These are phyloP conservation scores for Bombyx huttoni DNA, from an alignment of 2,888 invertebrate species.

Conservation along the genomic window DNA sequence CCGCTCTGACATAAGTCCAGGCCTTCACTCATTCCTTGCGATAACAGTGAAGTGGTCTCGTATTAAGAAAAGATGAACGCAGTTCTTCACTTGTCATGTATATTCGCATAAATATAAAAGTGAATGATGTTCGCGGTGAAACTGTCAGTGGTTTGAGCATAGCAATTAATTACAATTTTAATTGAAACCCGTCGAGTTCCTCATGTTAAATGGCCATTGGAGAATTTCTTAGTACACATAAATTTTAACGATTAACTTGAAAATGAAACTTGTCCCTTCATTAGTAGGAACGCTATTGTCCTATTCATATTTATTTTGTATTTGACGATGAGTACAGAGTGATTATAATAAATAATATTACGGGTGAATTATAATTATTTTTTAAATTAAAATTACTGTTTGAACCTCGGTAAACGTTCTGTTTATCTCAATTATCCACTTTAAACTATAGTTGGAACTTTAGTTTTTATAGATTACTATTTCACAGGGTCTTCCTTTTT, in stretches of 20 bases:
- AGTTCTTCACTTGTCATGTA: slow-evolving; percentile 52
- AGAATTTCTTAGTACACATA: slow-evolving; percentile 16
- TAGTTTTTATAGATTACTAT: too few species aligned
- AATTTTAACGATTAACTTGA: slow-evolving; percentile 17
- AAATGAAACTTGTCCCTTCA: slow-evolving; percentile 12
- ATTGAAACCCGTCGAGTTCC: slow-evolving; percentile 45
- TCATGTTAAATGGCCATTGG: slow-evolving; percentile 38
- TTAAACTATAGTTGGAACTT: too few species aligned
- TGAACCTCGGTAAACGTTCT: too few species aligned
- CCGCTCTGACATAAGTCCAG: slow-evolving; percentile 4
- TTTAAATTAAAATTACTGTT: too few species aligned
- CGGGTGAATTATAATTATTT: too few species aligned
- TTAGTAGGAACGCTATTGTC: not conserved
- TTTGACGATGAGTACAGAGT: too few species aligned
- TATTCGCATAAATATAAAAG: slow-evolving; percentile 63
- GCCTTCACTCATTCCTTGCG: slow-evolving; percentile 6
- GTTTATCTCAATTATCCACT: too few species aligned
- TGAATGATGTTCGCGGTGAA: slow-evolving; percentile 55
- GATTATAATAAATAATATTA: too few species aligned
- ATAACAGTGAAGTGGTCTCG: slow-evolving; percentile 21
- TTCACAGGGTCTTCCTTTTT: too few species aligned
- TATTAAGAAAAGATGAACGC: slow-evolving; percentile 37
- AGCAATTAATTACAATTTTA: slow-evolving; percentile 67
- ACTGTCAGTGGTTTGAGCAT: slow-evolving; percentile 48
- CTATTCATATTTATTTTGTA: too few species aligned